These are phyloP conservation scores for Etheostoma nigrum DNA, from an alignment of 2,797 vertebrate species.

Conservation along the genomic window DNA sequence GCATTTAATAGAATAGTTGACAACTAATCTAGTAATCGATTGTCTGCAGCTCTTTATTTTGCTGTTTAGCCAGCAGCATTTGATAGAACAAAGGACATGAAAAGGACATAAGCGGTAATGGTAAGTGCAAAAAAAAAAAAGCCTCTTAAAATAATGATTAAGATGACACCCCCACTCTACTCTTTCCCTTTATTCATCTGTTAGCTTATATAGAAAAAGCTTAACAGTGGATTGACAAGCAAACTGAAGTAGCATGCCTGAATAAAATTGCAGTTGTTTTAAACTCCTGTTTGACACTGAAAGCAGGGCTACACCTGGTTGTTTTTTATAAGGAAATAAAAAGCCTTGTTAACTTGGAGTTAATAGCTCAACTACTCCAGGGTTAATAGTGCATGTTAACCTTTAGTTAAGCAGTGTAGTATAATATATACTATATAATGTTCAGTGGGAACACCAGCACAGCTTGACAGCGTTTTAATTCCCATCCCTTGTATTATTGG, in stretches of 20 bases:
- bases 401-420: constrained; percentile 7
- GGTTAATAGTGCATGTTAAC: neutral
- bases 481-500: neutral
- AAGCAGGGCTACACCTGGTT: neutral
- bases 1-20: too few species aligned
- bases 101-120: neutral
- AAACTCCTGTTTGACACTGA: neutral
- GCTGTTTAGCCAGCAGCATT: neutral
- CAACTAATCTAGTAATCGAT: too few species aligned
- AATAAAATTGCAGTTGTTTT: neutral
- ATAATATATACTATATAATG: too few species aligned
- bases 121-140: neutral
- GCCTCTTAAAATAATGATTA: neutral
- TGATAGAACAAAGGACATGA: neutral
- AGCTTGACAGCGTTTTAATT: neutral
- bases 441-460: constrained; percentile 32
- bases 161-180: too few species aligned
- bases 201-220: neutral
- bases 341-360: neutral
- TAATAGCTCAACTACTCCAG: neutral
- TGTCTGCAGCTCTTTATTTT: neutral
- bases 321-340: neutral
- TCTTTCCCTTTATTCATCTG: too few species aligned
- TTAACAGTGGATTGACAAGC: neutral
- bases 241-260: neutral